Evolutionary conservation across 2,888 invertebrate genomes (phyloP), one percentile per base, ranked within the genome.

Genomic region (Cataglyphis cursor): DNA sequence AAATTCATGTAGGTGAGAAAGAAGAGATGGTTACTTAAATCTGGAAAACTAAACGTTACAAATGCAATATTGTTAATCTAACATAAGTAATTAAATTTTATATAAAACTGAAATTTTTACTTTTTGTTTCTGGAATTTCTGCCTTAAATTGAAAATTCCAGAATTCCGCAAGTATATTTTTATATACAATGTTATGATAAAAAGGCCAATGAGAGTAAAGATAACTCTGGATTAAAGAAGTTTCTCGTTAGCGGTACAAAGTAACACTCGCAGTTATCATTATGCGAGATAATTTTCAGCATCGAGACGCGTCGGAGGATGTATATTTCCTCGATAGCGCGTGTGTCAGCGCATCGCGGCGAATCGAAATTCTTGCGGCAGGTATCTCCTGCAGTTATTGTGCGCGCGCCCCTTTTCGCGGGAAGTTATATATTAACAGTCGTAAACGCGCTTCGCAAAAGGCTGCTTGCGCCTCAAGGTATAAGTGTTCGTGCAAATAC

Each of bases 401-500:
- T 92, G 87, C 90, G 89, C 88, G 51, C 51, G 88, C 89, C 87
- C 87, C 86, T 90, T 86, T 91, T 91, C 90, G 87, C 91, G 89
- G 90, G 91, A 91, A 93, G 91, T 92, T 92, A 91, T 91, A 92
- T 91, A 92, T 91, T 91, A 91, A 91, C 91, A 90, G 88, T 90
- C 91, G 88, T 91, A 92, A 92, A 91, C 87, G 31, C 83, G 61
- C 80, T 62, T 73, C 76, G 82, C 75, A 62, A 82, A 70, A 84
- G 81, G 86, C 83, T 84, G 84, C 82, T 85, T 73, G 87, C 84
- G 87, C 84, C 81, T 80, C 85, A 62, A 62, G 87, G 85, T 89
- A 85, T 89, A 86, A 89, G 87, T 89, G 86, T 83, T 89, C 91
- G 85, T 91, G 91, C 89, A 91, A 92, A 91, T 91, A 91, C 90